Evolutionary conservation across 2,888 invertebrate genomes (phyloP), one percentile per base, ranked within the genome.

Genomic region (Meiosimyza platycephala): DNA sequence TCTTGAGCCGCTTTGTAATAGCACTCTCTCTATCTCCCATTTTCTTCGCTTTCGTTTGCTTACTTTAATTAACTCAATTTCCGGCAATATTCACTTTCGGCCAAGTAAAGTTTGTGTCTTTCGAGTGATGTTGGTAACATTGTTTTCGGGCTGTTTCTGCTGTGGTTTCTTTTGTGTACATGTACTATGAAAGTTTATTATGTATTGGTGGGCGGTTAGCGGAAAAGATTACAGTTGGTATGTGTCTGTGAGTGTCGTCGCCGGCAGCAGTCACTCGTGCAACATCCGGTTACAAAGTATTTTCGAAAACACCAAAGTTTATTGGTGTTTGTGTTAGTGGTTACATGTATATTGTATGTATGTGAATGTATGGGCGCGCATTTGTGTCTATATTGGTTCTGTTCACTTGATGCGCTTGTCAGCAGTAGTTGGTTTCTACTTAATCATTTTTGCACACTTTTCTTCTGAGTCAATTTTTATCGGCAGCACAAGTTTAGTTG

Each of bases 61-160:
- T 51, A 50, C 64, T 64, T 64, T 64, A 64, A 64, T 64, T 64
- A 64, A 64, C 64, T 64, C 64, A 64, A 64, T 64, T 50, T 64
- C 40, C 50, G 16, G 15, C 50, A 64, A 64, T n/a, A 63, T 47
- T 64, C 6, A 22, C 64, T 64, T 51, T 64, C 12, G 13, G 51
- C 64, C 28, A 3, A 9, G 40, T 18, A 18, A 51, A 64, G 22
- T 64, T 64, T 28, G 51, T 50, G 13, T 13, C 6, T 16, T 16
- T 62, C 47, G 62, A 62, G 62, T 48, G 63, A 9, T 18, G 51
- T 64, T 18, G 22, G 50, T 50, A 18, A 51, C 64, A 40, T 22
- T 57, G 57, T 47, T 63, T n/a, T 47, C 47, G 16, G n/a, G 63
- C 18, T 63, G n/a, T 11, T 63, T 15, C 18, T 48, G 47, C 16